Percentiles rank a stretch among this genome's conserved stretches.
Evolutionary conservation across 2,888 invertebrate species (phyloP).

Genomic region (Andrena minutula): DNA sequence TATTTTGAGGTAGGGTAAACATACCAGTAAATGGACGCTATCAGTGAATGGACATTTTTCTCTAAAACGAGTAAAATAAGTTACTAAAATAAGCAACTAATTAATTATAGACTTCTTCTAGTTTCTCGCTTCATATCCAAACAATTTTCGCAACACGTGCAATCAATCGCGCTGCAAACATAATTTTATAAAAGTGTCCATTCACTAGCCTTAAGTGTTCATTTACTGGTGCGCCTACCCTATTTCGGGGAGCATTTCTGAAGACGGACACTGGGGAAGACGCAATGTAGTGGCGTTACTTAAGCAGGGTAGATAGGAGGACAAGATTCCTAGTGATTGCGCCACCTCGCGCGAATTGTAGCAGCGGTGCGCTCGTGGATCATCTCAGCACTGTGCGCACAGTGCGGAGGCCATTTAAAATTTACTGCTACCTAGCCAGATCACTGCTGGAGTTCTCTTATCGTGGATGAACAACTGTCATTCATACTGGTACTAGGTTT

Average conservation of each 20-base stretch:
- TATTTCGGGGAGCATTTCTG: background rate
- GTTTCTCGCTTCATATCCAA: no score
- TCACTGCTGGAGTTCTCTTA: background rate
- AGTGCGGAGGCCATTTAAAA: background rate
- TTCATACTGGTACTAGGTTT: background rate
- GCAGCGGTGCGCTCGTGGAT: background rate
- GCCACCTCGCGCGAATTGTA: background rate
- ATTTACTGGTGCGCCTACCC: no score
- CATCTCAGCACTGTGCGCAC: background rate
- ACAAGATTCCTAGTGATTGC: background rate
- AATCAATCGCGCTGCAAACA: no score
- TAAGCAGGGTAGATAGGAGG: background rate
- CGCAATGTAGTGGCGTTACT: background rate
- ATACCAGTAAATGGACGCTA: no score
- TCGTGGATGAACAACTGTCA: background rate
- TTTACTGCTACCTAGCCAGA: constrained; percentile 3
- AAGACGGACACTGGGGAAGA: background rate
- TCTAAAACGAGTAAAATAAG: no score
- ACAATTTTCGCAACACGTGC: no score
- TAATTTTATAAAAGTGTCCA: no score
- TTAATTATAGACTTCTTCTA: no score
- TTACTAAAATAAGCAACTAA: no score
- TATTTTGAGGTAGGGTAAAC: no score
- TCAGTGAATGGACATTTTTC: no score
- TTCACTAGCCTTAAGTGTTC: no score